Evolutionary conservation across 1,140 invertebrate genomes (phyloP).

Genomic region (Maniola jurtina): DNA sequence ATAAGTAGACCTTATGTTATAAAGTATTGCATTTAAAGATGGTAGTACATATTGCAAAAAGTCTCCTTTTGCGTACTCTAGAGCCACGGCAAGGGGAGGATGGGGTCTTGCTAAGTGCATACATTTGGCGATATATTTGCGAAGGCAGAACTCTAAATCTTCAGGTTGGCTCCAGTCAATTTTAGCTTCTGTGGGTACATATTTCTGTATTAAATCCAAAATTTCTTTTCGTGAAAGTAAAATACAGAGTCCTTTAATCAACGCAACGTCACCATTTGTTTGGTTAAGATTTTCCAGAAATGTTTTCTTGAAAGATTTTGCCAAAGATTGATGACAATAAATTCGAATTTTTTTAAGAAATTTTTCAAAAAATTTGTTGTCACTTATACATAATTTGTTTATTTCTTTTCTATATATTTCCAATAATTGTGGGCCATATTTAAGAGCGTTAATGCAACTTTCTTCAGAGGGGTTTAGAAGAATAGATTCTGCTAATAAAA

Average conservation of each 20-base stretch:
- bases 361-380: slow-evolving; percentile 24
- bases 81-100: slow-evolving; percentile 30
- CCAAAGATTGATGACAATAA: slow-evolving; percentile 43
- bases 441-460: slow-evolving; percentile 47
- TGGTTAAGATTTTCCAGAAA: slow-evolving; percentile 34
- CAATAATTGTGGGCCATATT: slow-evolving; percentile 47
- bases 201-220: slow-evolving; percentile 38
- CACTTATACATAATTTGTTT: slow-evolving; percentile 30
- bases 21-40: slow-evolving; percentile 44
- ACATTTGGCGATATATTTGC: slow-evolving; percentile 44
- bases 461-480: slow-evolving; percentile 35
- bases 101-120: slow-evolving; percentile 49
- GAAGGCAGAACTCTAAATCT: slow-evolving; percentile 35
- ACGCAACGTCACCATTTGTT: slow-evolving; percentile 33
- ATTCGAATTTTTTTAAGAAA: slow-evolving; percentile 43
- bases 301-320: slow-evolving; percentile 30
- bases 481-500: slow-evolving; percentile 53
- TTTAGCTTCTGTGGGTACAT: slow-evolving; percentile 44
- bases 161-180: slow-evolving; percentile 53
- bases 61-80: slow-evolving; percentile 53
- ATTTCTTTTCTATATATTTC: slow-evolving; percentile 25
- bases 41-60: slow-evolving; percentile 53
- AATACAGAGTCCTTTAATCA: slow-evolving; percentile 38
- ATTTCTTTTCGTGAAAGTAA: slow-evolving; percentile 41
- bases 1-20: slow-evolving; percentile 35